A percentile compares a stretch with the other conserved stretches of the same genome.
These are phyloP conservation scores for Coptotermes formosanus DNA, from an alignment of 1,140 invertebrate species.

Conservation along the genomic window DNA sequence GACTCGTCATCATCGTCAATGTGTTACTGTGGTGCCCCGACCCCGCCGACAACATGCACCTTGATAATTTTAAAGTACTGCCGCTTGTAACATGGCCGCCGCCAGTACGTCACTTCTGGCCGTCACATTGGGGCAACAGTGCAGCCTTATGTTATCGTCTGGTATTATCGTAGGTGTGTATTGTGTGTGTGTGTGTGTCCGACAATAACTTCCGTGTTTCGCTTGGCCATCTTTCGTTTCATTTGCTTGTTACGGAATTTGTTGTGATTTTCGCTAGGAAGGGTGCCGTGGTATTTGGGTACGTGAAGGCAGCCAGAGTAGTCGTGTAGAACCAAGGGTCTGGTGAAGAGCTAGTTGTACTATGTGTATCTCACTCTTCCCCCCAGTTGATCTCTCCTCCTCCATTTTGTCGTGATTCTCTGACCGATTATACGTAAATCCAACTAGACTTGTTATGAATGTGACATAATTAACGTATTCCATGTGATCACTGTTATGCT, in stretches of 20 bases:
- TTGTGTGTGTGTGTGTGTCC: background rate
- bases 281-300: background rate
- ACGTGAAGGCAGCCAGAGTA: background rate
- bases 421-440: background rate
- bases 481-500: too few relatives aligned
- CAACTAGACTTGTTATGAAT: background rate
- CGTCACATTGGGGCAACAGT: background rate
- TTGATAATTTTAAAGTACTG: constrained; percentile 19
- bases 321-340: background rate
- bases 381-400: background rate
- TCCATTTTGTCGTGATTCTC: constrained; percentile 29
- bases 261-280: background rate
- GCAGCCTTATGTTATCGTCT: constrained; percentile 5
- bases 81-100: constrained; percentile 21
- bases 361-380: constrained; percentile 12
- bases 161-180: constrained; percentile 15
- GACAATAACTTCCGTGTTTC: background rate
- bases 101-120: constrained; percentile 16
- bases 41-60: constrained; percentile 8
- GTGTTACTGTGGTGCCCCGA: background rate
- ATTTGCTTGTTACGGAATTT: background rate
- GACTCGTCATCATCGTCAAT: background rate
- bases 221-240: constrained; percentile 8
- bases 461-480: too few relatives aligned
- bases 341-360: constrained; percentile 8